Evolutionary conservation across 2,797 vertebrate genomes (phyloP).

Genomic region (Pygocentrus nattereri): DNA sequence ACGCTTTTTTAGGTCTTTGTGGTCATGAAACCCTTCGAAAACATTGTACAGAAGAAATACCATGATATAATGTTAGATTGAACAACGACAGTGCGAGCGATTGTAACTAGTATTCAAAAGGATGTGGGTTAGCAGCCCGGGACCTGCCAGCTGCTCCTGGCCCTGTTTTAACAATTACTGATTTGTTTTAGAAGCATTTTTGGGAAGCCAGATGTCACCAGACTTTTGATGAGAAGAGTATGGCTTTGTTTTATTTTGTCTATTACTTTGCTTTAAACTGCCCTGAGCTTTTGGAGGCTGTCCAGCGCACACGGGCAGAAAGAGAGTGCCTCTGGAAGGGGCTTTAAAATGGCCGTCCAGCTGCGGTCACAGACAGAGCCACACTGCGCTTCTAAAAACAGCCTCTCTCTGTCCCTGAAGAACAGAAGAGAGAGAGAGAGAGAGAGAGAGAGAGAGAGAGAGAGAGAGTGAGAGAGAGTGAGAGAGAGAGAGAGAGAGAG

Average conservation of each 20-base stretch:
- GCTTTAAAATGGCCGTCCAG: conserved; percentile 25
- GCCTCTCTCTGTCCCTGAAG: conserved; percentile 16
- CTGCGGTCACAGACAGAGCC: conserved; percentile 34
- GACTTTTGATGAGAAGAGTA: not conserved
- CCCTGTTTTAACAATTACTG: too few relatives aligned
- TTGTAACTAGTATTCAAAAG: too few relatives aligned
- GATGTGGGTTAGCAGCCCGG: too few relatives aligned
- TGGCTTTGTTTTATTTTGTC: not conserved
- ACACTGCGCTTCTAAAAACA: conserved; percentile 38
- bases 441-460: not conserved
- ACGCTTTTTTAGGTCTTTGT: too few relatives aligned
- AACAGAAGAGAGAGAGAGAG: conserved; percentile 4
- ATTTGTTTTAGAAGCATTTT: too few relatives aligned
- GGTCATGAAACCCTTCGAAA: too few relatives aligned
- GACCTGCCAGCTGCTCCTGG: too few relatives aligned
- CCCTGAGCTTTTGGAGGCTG: conserved; percentile 3
- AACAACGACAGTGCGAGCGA: too few relatives aligned
- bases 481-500: not conserved
- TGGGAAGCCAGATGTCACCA: not conserved
- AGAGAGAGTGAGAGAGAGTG: conserved; percentile 8
- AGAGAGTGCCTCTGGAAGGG: conserved; percentile 26
- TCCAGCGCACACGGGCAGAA: conserved; percentile 15
- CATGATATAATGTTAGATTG: too few relatives aligned
- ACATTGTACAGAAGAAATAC: too few relatives aligned
- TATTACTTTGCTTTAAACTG: not conserved